Evolutionary conservation across 2,888 invertebrate genomes (phyloP), one percentile per base, ranked within the genome.

Genomic region (Rhagonycha lutea): DNA sequence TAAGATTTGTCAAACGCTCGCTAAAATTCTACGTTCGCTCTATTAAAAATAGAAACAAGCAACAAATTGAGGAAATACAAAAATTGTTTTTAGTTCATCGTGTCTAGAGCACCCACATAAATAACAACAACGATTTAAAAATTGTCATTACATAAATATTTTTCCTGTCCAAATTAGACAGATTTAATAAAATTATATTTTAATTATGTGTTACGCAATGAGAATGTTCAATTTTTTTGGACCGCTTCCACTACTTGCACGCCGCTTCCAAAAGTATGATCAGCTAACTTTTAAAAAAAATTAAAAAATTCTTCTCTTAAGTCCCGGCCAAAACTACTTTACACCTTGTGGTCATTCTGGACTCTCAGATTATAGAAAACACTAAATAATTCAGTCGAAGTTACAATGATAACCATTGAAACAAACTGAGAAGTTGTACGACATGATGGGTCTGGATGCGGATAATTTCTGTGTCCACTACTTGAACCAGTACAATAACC

Each of bases 21-120:
- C 24, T 24, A 3, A 10, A 23, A 8, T 65, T 65, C 26, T 7
- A n/a, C 11, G 63, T 65, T 26, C 12, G 70, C 32, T 61, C 23
- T 47, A 74, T 74, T 70, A 74, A 70, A 74, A 74, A 74, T 74
- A 74, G 74, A 74, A 74, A 47, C 67, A 60, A 70, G 70, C 74
- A 70, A 74, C 24, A 70, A 70, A 74, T 70, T 70, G 70, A 74
- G 74, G 74, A 74, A 74, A 70, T 62, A 67, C 68, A 24, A 63
- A 74, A 70, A 74, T 70, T 70, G 74, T 74, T 70, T 74, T 74
- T 61, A 74, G 70, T 67, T 70, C 70, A 29, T 67, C 70, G 74
- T 68, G 61, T 73, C 69, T 68, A 32, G n/a, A n/a, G 67, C 74
- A 70, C 74, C 67, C 70, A 74, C 70, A 68, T 23, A 28, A 65